Percentiles rank a stretch among this genome's conserved stretches.
phyloP scores from a whole-genome alignment of 2,113 vertebrate genomes.

The Dasypus novemcinctus region DNA sequence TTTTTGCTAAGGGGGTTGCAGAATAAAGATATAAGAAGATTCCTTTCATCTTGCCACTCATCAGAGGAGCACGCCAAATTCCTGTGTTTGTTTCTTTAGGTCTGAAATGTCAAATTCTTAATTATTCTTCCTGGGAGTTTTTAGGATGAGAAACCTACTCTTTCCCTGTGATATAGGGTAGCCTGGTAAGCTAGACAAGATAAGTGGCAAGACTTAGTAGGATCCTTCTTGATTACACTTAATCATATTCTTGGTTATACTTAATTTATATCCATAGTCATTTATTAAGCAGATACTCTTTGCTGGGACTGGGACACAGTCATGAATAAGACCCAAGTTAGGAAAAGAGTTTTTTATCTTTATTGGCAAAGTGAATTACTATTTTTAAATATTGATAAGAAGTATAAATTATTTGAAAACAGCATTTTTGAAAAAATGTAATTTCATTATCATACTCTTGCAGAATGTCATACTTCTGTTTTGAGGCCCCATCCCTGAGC shows the following conservation, averaged over 20 bases:
- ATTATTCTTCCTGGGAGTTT: neutral
- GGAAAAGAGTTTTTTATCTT: neutral
- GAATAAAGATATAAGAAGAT: neutral
- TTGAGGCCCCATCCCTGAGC: neutral
- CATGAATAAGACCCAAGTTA: neutral
- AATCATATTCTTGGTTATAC: neutral
- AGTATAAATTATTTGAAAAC: conserved; percentile 20
- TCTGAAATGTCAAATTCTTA: neutral
- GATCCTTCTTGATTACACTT: neutral
- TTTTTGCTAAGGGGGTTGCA: neutral
- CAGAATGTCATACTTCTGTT: neutral
- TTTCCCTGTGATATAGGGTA: neutral
- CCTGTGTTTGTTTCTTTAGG: neutral
- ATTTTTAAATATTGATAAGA: neutral
- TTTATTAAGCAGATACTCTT: neutral
- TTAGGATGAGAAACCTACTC: neutral
- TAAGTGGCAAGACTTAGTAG: neutral
- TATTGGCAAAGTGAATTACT: neutral
- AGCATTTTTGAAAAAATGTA: neutral
- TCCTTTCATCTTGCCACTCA: neutral
- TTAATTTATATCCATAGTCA: neutral
- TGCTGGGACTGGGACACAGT: neutral
- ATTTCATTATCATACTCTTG: neutral
- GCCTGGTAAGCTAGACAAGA: neutral
- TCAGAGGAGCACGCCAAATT: neutral